Evolutionary conservation across 2,113 vertebrate genomes (phyloP), one percentile per base, ranked within the genome.

Genomic region (Bos indicus): DNA sequence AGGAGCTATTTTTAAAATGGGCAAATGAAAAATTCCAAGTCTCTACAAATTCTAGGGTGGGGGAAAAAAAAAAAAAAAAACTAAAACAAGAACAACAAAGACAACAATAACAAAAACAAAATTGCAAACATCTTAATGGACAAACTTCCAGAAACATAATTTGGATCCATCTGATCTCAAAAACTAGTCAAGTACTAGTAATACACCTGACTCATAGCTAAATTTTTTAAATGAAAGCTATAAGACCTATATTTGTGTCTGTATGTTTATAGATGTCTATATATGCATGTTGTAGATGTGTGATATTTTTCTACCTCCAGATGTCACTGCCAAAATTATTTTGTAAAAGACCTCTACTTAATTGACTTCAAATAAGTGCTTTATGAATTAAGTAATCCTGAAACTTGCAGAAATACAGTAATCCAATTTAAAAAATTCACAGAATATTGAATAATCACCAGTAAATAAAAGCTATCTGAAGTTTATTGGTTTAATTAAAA

Each of bases 21-120:
- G n/a, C 8, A 71, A 19, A 88, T 88, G 48, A 86, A 54, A 71
- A 88, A 17, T 71, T 54, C 13, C 21, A 23, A 62, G 13, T 36
- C 4, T 88, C 5, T 56, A 86, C 40, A 52, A 36, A 52, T 52
- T 67, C 23, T 52, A 26, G 86, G 19, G 48, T 4, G 8, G n/a
- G 33, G 1, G 4, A 0, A 2, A 3, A 48, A 30, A 19, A 19
- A 19, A n/a, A 11, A 17, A 7, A 21, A 10, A 1, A 36, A 40
- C 40, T 40, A 40, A 40, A 40, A 40, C 40, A 40, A 71, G 0
- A 23, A 71, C 2, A 71, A 23, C 67, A 71, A 71, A 40, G 67
- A 40, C 0, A 2, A 71, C 36, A 71, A 40, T 40, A 40, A 71
- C 5, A 40, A 36, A 71, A 71, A 40, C n/a, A 71, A 71, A 77